Conservation (phyloP, 2,888 invertebrate genomes). For the Aphrophora alni region DNA sequence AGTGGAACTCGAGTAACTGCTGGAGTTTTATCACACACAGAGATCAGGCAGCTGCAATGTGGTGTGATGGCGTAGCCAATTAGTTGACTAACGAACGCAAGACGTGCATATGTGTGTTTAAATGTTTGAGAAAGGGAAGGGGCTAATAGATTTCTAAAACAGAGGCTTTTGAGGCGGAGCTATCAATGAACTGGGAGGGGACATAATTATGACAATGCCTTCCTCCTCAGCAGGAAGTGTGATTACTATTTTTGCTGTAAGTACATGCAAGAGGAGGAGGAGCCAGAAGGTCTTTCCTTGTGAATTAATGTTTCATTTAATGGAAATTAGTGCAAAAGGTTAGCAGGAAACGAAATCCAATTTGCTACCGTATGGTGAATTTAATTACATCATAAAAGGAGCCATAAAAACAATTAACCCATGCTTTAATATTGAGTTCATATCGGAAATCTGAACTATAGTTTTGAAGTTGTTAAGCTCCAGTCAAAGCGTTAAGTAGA, state of each 20-base stretch:
- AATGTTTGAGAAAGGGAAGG: background rate
- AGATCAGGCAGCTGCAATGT: background rate
- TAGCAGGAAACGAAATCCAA: background rate
- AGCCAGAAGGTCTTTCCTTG: background rate
- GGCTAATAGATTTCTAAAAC: conserved; percentile 6
- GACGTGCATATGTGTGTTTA: background rate
- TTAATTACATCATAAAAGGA: background rate
- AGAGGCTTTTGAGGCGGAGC: background rate
- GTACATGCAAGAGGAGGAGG: background rate
- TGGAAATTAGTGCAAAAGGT: background rate
- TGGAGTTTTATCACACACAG: background rate
- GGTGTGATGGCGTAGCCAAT: background rate
- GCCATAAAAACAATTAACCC: background rate
- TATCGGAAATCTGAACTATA: background rate
- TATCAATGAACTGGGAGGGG: conserved; percentile 2
- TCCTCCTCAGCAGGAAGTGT: background rate
- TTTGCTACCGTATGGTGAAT: background rate
- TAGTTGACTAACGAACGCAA: background rate
- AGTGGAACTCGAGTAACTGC: background rate
- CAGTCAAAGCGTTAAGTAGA: background rate
- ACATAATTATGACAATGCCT: conserved; percentile 3
- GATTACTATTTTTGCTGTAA: background rate
- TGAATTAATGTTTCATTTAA: background rate
- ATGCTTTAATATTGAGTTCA: background rate
- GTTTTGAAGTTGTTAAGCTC: background rate